Evolutionary conservation across 2,113 vertebrate species (phyloP).

Genomic region (Vombatus ursinus): DNA sequence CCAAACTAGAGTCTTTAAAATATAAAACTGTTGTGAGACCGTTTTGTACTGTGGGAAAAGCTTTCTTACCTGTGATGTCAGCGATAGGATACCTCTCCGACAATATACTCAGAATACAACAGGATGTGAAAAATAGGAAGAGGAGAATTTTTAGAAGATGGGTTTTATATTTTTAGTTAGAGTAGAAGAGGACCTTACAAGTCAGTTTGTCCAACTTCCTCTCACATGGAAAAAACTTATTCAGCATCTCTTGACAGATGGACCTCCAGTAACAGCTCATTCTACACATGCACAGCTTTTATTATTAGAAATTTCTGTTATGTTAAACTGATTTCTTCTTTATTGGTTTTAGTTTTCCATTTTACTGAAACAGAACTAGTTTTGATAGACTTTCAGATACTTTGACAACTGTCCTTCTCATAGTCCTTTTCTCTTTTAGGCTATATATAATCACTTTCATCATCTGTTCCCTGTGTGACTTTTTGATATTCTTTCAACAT

Average conservation of each 20-base stretch:
- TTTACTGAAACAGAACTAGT: constrained; percentile 41
- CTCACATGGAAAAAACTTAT: constrained; percentile 5
- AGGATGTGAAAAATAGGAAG: background rate
- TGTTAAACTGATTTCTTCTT: constrained; percentile 9
- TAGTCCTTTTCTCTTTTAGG: background rate
- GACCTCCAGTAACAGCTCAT: background rate
- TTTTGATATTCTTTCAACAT: constrained; percentile 45
- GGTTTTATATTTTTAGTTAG: constrained; percentile 41
- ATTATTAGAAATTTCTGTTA: background rate
- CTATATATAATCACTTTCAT: background rate
- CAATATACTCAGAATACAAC: background rate
- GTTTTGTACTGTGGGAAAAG: background rate
- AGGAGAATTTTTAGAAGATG: constrained; percentile 24
- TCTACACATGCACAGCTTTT: background rate
- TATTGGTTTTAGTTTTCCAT: constrained; percentile 1
- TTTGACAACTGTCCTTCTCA: background rate
- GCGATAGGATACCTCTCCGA: background rate
- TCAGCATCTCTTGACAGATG: background rate
- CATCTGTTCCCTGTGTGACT: background rate
- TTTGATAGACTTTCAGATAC: background rate
- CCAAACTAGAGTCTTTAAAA: background rate
- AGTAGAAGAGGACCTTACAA: constrained; percentile 28
- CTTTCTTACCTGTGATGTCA: background rate
- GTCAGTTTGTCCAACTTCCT: background rate
- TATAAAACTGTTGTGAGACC: constrained; percentile 30